phyloP scores from a whole-genome alignment of 2,797 vertebrate species.

The Natrix natrix region DNA sequence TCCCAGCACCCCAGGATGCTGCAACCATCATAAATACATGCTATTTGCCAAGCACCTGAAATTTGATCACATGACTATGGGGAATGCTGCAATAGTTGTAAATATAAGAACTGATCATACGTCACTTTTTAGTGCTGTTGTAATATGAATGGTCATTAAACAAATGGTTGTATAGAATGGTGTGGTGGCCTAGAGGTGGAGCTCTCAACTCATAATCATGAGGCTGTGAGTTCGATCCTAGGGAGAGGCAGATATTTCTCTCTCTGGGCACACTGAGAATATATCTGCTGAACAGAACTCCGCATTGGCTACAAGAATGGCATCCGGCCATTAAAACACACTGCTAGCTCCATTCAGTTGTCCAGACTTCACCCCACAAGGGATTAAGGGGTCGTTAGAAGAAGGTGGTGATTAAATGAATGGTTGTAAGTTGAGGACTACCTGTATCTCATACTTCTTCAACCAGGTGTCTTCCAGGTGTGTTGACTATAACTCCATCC shows the following conservation, averaged over 20 bases:
- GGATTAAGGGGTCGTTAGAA: too few relatives aligned
- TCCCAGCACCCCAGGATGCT: not conserved
- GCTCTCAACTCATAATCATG: too few relatives aligned
- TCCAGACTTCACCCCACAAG: too few relatives aligned
- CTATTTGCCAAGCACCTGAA: not conserved
- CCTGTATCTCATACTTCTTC: not conserved
- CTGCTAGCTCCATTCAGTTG: too few relatives aligned
- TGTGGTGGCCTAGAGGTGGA: too few relatives aligned
- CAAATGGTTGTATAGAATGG: not conserved
- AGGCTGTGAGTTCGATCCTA: too few relatives aligned
- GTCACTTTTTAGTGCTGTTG: not conserved
- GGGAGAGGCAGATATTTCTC: too few relatives aligned
- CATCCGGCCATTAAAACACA: too few relatives aligned
- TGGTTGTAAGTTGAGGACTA: not conserved
- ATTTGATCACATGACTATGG: not conserved
- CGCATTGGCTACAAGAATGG: too few relatives aligned
- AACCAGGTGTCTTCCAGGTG: not conserved
- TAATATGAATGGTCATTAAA: not conserved
- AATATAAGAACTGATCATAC: not conserved
- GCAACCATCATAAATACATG: not conserved
- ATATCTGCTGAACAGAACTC: too few relatives aligned
- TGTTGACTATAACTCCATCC: not conserved
- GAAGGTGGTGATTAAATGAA: not conserved
- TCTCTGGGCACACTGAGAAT: too few relatives aligned
- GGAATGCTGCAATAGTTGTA: not conserved